Evolutionary conservation across 2,888 invertebrate species (phyloP), one percentile per base, ranked within the genome.

Genomic region (Xestoiulus laeticollis): DNA sequence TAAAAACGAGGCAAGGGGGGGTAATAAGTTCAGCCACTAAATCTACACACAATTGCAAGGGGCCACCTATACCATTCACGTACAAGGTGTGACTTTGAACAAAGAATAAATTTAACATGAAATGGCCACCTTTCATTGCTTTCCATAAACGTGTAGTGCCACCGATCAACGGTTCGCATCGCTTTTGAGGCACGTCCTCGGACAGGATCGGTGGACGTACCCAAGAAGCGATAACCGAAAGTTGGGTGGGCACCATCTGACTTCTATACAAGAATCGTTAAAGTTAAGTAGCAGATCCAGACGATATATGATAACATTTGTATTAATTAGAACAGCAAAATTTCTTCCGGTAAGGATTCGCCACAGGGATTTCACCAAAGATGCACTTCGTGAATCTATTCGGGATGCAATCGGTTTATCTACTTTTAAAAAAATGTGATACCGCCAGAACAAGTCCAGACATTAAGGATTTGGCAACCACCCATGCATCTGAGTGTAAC

Each of bases 1-100:
- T 78, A 78, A 78, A 78, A 78, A 78, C 30, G 78, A 78, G 78
- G 78, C 78, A 78, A 30, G 78, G 78, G 38, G 38, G 2, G 78
- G 22, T 5, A 30, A 78, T 30, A 30, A 78, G 78, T 78, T 78
- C 30, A 30, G 78, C 78, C 30, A 30, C 78, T 78, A 78, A 78
- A 78, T 30, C 78, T 78, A 78, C 78, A 14, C 3, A 78, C 3
- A 78, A 78, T 78, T 32, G 78, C 78, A 78, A 78, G 26, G 78
- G 30, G 26, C 12, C 78, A 30, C 78, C 30, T 78, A 16, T 78
- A 78, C 78, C 78, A 78, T 26, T 30, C 26, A 26, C 30, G 78
- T 32, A 78, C 78, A 78, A 78, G 78, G 30, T 16, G 78, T 14
- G 14, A 78, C 78, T 68, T 22, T 78, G 16, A 78, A 78, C 30